These are phyloP conservation scores for Aphodius sticticus DNA, from an alignment of 2,888 invertebrate species.

Conservation along the genomic window DNA sequence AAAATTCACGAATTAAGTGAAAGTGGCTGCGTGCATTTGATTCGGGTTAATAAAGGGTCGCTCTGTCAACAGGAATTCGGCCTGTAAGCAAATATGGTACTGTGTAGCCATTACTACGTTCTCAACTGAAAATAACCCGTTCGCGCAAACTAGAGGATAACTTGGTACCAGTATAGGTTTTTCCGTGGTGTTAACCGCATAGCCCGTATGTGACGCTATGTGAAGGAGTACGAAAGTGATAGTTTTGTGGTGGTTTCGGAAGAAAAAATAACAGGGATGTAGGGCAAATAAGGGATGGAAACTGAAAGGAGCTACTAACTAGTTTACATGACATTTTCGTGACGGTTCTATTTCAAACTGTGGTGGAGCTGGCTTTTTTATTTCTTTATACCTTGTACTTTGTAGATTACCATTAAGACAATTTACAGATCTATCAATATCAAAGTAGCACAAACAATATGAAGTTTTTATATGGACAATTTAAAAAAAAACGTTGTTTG, in stretches of 20 bases:
- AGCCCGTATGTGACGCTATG: not conserved
- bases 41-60: not conserved
- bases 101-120: not conserved
- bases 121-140: not conserved
- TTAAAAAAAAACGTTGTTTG: no score
- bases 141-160: not conserved
- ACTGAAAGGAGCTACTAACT: no score
- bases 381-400: no score
- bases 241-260: not conserved
- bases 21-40: constrained; percentile 4
- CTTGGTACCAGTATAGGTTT: not conserved
- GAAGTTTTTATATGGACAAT: no score
- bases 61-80: constrained; percentile 4
- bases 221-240: not conserved
- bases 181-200: not conserved
- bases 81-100: not conserved
- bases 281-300: no score
- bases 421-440: no score
- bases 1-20: constrained; percentile 4
- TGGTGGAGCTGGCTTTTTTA: no score
- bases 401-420: no score
- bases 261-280: not conserved
- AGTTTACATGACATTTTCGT: no score
- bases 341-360: no score
- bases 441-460: no score